These are phyloP conservation scores for Chaenogobius annularis DNA, from an alignment of 2,113 vertebrate species.

Conservation along the genomic window DNA sequence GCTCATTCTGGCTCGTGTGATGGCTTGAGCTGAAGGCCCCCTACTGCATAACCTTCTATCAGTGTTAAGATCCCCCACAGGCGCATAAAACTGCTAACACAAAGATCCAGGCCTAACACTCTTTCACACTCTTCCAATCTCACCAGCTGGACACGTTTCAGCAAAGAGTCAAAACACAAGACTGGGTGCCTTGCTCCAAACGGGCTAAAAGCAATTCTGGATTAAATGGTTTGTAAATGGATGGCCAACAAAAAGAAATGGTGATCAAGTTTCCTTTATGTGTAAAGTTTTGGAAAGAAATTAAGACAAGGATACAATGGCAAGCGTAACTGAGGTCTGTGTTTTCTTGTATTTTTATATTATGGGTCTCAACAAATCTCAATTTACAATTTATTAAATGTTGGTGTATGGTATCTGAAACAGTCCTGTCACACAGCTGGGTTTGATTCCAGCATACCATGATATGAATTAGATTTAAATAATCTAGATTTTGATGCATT, in stretches of 20 bases:
- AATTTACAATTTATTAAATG: no score
- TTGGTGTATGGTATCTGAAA: no score
- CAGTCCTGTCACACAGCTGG: no score
- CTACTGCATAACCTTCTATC: slow-evolving; percentile 20
- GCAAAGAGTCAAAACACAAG: slow-evolving; percentile 1
- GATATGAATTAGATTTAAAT: no score
- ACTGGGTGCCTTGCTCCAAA: slow-evolving; percentile 9
- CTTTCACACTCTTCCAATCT: slow-evolving; percentile 4
- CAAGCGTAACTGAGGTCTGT: neutral
- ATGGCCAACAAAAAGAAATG: neutral
- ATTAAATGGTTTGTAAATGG: slow-evolving; percentile 7
- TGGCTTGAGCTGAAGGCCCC: neutral
- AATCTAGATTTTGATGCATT: no score
- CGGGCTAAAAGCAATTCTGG: slow-evolving; percentile 3
- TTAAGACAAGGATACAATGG: neutral
- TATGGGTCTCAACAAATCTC: no score
- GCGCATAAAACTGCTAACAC: slow-evolving; percentile 17
- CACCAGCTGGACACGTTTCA: slow-evolving; percentile 13
- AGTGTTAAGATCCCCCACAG: slow-evolving; percentile 27
- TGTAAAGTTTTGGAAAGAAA: slow-evolving; percentile 1
- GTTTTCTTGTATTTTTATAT: neutral
- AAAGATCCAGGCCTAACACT: neutral
- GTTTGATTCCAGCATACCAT: no score
- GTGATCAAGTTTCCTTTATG: slow-evolving; percentile 10
- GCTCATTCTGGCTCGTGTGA: slow-evolving; percentile 5